A percentile compares a stretch with the other conserved stretches of the same genome.
phyloP scores from a whole-genome alignment of 2,113 vertebrate genomes.

The Syrrhaptes paradoxus region DNA sequence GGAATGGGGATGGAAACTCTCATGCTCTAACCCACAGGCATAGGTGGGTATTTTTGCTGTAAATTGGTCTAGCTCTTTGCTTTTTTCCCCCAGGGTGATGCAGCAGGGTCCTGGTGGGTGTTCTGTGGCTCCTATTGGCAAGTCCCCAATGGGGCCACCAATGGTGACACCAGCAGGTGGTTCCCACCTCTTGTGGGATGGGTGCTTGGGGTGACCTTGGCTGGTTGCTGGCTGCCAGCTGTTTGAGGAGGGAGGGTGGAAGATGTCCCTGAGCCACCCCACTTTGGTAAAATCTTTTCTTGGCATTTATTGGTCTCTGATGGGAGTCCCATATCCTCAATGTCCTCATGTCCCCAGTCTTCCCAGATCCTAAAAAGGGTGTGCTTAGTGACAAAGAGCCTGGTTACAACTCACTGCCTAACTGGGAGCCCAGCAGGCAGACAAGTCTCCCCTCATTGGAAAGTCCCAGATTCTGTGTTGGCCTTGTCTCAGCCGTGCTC shows the following conservation, averaged over 20 bases:
- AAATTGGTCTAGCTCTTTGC: not conserved
- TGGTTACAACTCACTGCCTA: not conserved
- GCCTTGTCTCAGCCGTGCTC: not conserved
- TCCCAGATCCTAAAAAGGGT: not conserved
- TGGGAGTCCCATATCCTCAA: not conserved
- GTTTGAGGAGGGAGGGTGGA: not conserved
- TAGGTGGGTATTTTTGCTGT: not conserved
- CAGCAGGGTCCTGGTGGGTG: not conserved
- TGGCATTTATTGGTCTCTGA: not conserved
- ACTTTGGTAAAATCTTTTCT: not conserved
- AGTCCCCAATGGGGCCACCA: not conserved
- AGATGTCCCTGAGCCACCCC: not conserved
- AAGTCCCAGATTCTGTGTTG: not conserved
- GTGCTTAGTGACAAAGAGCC: not conserved
- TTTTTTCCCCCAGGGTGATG: not conserved
- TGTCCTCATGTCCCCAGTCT: not conserved
- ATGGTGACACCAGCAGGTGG: not conserved
- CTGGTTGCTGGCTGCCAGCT: not conserved
- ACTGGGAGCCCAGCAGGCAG: not conserved
- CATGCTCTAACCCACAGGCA: not conserved
- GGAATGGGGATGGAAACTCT: not conserved
- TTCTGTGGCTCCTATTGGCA: not conserved
- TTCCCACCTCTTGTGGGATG: not conserved
- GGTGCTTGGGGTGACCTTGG: not conserved
- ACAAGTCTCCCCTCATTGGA: not conserved